Evolutionary conservation across 2,113 vertebrate species (phyloP), one percentile per base, ranked within the genome.

Genomic region (Callipepla squamata): DNA sequence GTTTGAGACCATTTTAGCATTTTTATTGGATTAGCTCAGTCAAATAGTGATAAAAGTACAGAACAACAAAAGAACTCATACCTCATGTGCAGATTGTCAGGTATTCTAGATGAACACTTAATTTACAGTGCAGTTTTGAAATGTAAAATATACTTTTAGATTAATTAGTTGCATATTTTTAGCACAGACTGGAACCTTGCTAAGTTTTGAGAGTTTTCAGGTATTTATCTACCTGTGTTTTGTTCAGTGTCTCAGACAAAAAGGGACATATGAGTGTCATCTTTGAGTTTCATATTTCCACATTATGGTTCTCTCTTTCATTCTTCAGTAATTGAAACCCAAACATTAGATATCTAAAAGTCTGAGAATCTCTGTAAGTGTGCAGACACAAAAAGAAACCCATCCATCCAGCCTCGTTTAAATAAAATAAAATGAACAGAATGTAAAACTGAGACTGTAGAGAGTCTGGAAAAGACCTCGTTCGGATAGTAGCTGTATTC

Each of bases 21-120:
- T 92, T 95, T 93, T 78, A 91, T 93, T 81, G 58, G 25, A 90
- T 87, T 95, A 94, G 28, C 30, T 90, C 55, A 74, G 40, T 51
- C 69, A 74, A 72, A 77, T 8, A 53, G n/a, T 15, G 18, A 81
- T 36, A 76, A 38, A 34, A 83, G 26, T 15, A 44, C 38, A 66
- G 40, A 76, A 77, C 57, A 87, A 90, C 42, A 85, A 69, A 73
- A 63, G 57, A 90, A 68, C 47, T 94, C 23, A 50, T 40, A 53
- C 7, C 12, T 3, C 18, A 61, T 62, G 42, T 48, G 22, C 55
- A 74, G 38, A 51, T 19, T 76, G 20, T 22, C 61, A 89, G 59
- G 18, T 53, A 65, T 21, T 23, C 25, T 47, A 9, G 7, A 22
- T 8, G 42, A 30, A 38, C 13, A 15, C 79, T 80, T 69, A 69